phyloP scores from a whole-genome alignment of 2,888 invertebrate genomes.

The Sthenelais limicola region DNA sequence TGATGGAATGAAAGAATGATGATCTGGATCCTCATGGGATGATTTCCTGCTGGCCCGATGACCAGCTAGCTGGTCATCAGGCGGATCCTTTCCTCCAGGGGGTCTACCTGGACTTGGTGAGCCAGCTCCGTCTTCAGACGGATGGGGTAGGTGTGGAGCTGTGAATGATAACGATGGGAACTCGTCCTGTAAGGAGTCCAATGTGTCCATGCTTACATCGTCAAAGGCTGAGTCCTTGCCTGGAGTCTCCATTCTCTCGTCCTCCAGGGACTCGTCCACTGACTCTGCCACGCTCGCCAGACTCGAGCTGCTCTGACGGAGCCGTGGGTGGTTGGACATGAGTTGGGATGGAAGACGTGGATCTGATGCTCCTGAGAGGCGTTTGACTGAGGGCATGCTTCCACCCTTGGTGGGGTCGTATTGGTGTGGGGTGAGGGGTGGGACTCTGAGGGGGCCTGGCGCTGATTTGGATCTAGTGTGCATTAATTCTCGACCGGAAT shows the following conservation, averaged over 20 bases:
- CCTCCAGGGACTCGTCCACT: slow-evolving; percentile 33
- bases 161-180: slow-evolving; percentile 9
- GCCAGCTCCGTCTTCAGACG: slow-evolving; percentile 1
- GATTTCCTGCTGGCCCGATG: too few relatives aligned
- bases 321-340: slow-evolving; percentile 30
- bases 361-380: neutral
- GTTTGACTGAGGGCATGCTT: neutral
- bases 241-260: slow-evolving; percentile 25
- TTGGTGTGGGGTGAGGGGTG: slow-evolving; percentile 12
- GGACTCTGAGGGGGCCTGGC: slow-evolving; percentile 1
- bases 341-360: neutral
- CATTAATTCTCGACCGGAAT: neutral
- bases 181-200: slow-evolving; percentile 14
- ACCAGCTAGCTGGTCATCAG: neutral
- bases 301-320: slow-evolving; percentile 39
- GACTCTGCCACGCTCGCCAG: slow-evolving; percentile 43
- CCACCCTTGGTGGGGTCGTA: neutral
- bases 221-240: slow-evolving; percentile 28
- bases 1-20: neutral
- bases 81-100: slow-evolving; percentile 14
- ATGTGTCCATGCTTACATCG: slow-evolving; percentile 20
- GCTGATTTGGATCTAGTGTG: slow-evolving; percentile 34
- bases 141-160: neutral
- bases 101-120: slow-evolving; percentile 9
- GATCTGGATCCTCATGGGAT: neutral